phyloP scores from a whole-genome alignment of 1,140 invertebrate species.

The Nephila pilipes region DNA sequence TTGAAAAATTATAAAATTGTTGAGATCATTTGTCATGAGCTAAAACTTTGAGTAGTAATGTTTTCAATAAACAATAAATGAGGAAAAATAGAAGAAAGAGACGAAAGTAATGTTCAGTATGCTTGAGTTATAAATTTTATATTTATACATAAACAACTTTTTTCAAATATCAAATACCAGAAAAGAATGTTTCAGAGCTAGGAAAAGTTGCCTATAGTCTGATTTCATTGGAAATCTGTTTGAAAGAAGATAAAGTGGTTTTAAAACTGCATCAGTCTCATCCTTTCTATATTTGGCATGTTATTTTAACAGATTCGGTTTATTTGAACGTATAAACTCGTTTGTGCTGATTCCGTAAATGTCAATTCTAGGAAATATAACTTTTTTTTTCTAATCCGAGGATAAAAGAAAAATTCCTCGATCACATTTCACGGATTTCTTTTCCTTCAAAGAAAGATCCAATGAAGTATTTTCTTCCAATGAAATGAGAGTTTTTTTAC shows the following conservation, averaged over 20 bases:
- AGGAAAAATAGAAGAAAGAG: too few relatives aligned
- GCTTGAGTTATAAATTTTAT: too few relatives aligned
- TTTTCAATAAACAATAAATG: too few relatives aligned
- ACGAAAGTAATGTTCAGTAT: too few relatives aligned
- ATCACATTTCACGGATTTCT: constrained; percentile 24
- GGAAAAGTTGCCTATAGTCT: too few relatives aligned
- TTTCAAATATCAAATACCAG: too few relatives aligned
- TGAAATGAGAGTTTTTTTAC: background rate
- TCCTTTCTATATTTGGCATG: background rate
- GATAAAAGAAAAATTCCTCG: constrained; percentile 27
- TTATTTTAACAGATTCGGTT: constrained; percentile 14
- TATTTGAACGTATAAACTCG: constrained; percentile 2
- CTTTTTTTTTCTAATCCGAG: background rate
- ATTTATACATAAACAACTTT: too few relatives aligned
- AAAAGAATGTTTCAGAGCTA: too few relatives aligned
- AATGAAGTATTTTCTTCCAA: constrained; percentile 22
- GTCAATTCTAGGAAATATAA: constrained; percentile 3
- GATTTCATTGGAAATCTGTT: background rate
- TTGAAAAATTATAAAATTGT: too few relatives aligned
- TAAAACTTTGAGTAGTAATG: too few relatives aligned
- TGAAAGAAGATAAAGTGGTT: background rate
- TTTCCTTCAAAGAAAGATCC: background rate
- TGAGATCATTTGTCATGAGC: too few relatives aligned
- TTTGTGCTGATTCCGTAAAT: constrained; percentile 19
- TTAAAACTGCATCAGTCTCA: background rate